These are phyloP conservation scores for Scomber colias DNA, from an alignment of 2,113 vertebrate species.

Conservation along the genomic window DNA sequence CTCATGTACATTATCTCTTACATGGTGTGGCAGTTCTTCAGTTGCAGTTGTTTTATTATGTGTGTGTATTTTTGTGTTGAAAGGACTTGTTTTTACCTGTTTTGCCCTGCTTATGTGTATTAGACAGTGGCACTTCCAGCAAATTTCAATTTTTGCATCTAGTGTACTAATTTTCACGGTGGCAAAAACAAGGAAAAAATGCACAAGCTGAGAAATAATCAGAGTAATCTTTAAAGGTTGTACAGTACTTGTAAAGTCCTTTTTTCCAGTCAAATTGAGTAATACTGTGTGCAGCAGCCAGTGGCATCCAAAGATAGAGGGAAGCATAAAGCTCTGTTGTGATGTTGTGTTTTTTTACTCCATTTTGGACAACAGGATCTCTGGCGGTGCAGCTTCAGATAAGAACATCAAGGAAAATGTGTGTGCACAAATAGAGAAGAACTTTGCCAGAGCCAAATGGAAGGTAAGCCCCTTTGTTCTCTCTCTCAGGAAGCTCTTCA, in stretches of 20 bases:
- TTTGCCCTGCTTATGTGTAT: too few relatives aligned
- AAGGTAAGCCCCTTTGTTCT: conserved; percentile 86
- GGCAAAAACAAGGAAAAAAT: not conserved
- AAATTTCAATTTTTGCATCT: not conserved
- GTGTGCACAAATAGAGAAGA: conserved; percentile 98
- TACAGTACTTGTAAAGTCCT: not conserved
- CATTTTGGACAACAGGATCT: conserved; percentile 88
- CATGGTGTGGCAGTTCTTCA: too few relatives aligned
- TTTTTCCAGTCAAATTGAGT: conserved; percentile 35
- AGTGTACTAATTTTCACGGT: not conserved
- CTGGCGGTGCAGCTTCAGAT: conserved; percentile 96
- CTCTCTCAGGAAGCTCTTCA: not conserved
- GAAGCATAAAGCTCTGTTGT: conserved; percentile 2
- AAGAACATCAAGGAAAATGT: conserved; percentile 99
- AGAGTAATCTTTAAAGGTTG: conserved; percentile 23
- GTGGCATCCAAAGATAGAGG: not conserved
- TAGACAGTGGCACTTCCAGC: not conserved
- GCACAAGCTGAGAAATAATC: not conserved
- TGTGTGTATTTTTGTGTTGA: not conserved
- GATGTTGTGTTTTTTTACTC: conserved; percentile 31
- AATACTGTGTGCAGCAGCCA: not conserved
- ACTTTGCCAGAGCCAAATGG: conserved; percentile 98
- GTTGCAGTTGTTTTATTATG: too few relatives aligned
- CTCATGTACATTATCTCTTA: too few relatives aligned
- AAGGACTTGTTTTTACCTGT: not conserved